Conservation (phyloP, 2,888 invertebrate genomes). For the Orgyia antiqua region DNA sequence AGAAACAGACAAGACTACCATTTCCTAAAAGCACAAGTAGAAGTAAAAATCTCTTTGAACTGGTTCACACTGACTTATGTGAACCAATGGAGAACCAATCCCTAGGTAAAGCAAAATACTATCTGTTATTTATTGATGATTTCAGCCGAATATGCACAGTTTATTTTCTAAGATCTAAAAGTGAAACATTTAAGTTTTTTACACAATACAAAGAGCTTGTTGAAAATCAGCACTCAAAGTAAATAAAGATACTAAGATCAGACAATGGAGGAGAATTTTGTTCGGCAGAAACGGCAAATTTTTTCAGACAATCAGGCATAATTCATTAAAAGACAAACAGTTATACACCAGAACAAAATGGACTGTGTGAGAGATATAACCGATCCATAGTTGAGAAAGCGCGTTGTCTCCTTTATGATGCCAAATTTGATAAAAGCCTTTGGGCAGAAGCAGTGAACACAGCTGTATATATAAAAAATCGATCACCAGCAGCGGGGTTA, state of each 20-base stretch:
- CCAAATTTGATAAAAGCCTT: slow-evolving; percentile 1
- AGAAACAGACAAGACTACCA: slow-evolving; percentile 15
- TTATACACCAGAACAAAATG: slow-evolving; percentile 7
- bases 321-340: slow-evolving; percentile 1
- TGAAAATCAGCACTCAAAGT: slow-evolving; percentile 4
- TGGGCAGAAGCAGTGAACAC: slow-evolving; percentile 1
- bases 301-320: slow-evolving; percentile 1
- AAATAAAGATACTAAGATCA: slow-evolving; percentile 5
- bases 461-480: slow-evolving; percentile 1
- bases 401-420: slow-evolving; percentile 1
- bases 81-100: slow-evolving; percentile 3
- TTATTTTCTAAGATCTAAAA: slow-evolving; percentile 3
- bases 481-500: slow-evolving; percentile 2
- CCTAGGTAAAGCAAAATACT: slow-evolving; percentile 2
- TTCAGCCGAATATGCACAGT: slow-evolving; percentile 3
- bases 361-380: background rate
- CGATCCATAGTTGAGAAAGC: slow-evolving; percentile 2
- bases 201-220: slow-evolving; percentile 6
- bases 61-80: slow-evolving; percentile 1
- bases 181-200: slow-evolving; percentile 5
- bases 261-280: slow-evolving; percentile 7
- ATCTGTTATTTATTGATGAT: slow-evolving; percentile 3
- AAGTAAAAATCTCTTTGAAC: slow-evolving; percentile 2
- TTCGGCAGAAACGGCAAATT: slow-evolving; percentile 5
- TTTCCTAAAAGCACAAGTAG: slow-evolving; percentile 7